Conservation (phyloP, 2,888 invertebrate genomes). For the Mimumesa dahlbomi region DNA sequence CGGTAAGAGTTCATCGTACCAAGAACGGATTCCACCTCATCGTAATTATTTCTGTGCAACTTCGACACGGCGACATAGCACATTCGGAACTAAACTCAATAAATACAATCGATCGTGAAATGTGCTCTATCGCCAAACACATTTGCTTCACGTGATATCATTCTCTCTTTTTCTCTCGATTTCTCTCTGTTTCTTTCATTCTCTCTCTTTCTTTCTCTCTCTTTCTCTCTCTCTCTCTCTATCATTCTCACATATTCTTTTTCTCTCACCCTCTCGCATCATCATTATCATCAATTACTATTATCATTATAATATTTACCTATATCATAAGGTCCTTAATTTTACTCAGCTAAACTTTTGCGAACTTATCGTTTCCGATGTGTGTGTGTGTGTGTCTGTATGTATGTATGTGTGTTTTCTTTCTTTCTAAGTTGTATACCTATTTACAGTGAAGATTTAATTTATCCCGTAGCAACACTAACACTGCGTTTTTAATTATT, state of each 20-base stretch:
- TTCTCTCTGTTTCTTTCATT: background rate
- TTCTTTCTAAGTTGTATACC: constrained; percentile 57
- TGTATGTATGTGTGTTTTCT: no score
- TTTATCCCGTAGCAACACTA: constrained; percentile 48
- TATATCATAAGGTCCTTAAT: constrained; percentile 54
- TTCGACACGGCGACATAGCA: constrained; percentile 66
- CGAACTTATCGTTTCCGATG: constrained; percentile 58
- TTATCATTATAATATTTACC: constrained; percentile 55
- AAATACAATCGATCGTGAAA: constrained; percentile 70
- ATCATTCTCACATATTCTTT: constrained; percentile 7
- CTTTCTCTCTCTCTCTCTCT: constrained; percentile 23
- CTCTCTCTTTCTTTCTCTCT: background rate
- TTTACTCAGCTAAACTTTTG: constrained; percentile 64
- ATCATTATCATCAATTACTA: constrained; percentile 45
- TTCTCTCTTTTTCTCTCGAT: constrained; percentile 1
- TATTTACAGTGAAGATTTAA: constrained; percentile 69
- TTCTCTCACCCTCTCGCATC: constrained; percentile 19
- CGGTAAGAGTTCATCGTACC: constrained; percentile 49
- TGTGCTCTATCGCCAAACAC: constrained; percentile 68
- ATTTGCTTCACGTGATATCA: constrained; percentile 34
- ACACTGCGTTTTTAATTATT: constrained; percentile 33
- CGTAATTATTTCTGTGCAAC: constrained; percentile 64
- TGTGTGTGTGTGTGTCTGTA: no score
- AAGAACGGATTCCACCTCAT: constrained; percentile 45
- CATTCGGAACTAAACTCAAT: constrained; percentile 71